phyloP scores from a whole-genome alignment of 2,888 invertebrate species.

The Aporophyla lueneburgensis region DNA sequence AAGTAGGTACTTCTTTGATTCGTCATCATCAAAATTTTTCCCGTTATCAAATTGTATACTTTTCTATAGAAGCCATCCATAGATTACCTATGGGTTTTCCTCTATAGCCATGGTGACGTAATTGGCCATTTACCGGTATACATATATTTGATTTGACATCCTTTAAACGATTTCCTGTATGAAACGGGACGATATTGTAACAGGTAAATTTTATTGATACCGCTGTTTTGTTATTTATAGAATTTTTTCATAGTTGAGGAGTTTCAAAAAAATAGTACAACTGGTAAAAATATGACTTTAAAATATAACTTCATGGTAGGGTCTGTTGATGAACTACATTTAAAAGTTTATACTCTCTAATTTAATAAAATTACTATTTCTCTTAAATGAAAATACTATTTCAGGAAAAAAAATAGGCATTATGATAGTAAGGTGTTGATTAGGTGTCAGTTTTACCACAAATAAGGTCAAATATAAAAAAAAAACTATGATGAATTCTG shows the following conservation, averaged over 20 bases:
- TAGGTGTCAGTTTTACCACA: too few species aligned
- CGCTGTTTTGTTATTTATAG: conserved; percentile 11
- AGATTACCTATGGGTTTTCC: conserved; percentile 40
- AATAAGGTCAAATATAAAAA: too few species aligned
- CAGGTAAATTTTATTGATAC: conserved; percentile 13
- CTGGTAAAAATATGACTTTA: too few species aligned
- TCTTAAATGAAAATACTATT: too few species aligned
- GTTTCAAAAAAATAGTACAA: too few species aligned
- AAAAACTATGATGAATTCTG: too few species aligned
- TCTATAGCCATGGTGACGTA: conserved; percentile 55
- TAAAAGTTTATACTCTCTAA: too few species aligned
- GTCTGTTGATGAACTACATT: too few species aligned
- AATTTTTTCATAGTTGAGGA: background rate
- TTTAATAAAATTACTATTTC: too few species aligned
- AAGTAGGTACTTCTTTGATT: background rate
- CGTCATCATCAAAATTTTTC: conserved; percentile 11
- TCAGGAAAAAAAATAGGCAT: too few species aligned
- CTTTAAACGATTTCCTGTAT: conserved; percentile 42
- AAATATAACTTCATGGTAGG: too few species aligned
- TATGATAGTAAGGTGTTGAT: too few species aligned
- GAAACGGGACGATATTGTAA: conserved; percentile 11
- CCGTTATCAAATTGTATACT: conserved; percentile 19
- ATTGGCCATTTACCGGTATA: conserved; percentile 49
- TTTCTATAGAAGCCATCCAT: conserved; percentile 15
- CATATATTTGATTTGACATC: conserved; percentile 36